A percentile compares a stretch with the other conserved stretches of the same genome.
phyloP scores from a whole-genome alignment of 2,113 vertebrate genomes.

The Myiozetetes cayanensis region DNA sequence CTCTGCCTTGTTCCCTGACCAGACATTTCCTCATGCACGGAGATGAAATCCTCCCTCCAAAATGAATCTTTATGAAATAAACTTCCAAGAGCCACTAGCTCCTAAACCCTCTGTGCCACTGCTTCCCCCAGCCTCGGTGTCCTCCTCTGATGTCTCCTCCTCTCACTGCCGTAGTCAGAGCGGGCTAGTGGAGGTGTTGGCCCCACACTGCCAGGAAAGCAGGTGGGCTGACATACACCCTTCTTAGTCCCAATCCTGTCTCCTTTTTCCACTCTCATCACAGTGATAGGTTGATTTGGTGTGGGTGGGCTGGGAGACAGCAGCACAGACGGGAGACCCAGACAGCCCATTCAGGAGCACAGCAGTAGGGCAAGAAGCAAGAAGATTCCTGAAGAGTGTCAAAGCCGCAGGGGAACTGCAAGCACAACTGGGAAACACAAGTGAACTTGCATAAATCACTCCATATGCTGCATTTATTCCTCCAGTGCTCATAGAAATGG shows the following conservation, averaged over 20 bases:
- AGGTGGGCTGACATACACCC: background rate
- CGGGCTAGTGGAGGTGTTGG: background rate
- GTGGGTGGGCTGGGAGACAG: background rate
- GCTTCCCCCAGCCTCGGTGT: background rate
- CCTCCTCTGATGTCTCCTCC: background rate
- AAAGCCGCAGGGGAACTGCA: background rate
- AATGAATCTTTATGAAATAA: background rate
- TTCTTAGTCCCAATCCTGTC: background rate
- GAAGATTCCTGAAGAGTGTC: conserved; percentile 25
- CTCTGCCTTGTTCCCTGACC: background rate
- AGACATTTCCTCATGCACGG: background rate
- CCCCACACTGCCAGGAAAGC: rapidly evolving
- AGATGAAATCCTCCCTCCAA: background rate
- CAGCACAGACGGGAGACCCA: background rate
- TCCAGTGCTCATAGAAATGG: background rate
- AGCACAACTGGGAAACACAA: conserved; percentile 26
- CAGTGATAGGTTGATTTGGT: background rate
- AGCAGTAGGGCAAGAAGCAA: background rate
- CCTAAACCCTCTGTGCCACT: background rate
- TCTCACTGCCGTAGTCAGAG: background rate
- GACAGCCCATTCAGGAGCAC: background rate
- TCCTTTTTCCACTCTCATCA: rapidly evolving
- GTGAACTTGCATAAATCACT: conserved; percentile 27
- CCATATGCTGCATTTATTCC: background rate
- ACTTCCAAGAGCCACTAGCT: background rate